Evolutionary conservation across 2,888 invertebrate genomes (phyloP).

Genomic region (Dryocosmus kuriphilus): DNA sequence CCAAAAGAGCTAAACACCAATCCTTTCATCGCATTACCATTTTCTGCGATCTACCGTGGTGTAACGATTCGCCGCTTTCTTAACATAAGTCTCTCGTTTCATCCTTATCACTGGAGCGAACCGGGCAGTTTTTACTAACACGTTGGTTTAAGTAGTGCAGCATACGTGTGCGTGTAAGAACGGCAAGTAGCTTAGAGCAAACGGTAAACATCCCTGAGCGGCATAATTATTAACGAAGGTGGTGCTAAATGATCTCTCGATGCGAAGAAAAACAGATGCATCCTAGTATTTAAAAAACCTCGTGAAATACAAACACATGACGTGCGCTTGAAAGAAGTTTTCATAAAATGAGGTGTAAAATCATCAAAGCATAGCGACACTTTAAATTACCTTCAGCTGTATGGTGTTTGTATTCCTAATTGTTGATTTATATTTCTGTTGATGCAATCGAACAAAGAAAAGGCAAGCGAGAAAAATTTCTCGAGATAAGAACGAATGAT

Average conservation of each 20-base stretch:
- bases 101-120: slow-evolving; percentile 46
- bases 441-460: slow-evolving; percentile 1
- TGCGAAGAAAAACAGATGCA: neutral
- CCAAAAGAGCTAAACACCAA: slow-evolving; percentile 1
- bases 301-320: slow-evolving; percentile 3
- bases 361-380: slow-evolving; percentile 12
- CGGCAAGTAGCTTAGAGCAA: slow-evolving; percentile 46
- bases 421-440: too few relatives aligned
- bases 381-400: slow-evolving; percentile 8
- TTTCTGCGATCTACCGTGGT: slow-evolving; percentile 43
- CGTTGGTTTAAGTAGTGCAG: slow-evolving; percentile 38
- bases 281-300: neutral
- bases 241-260: slow-evolving; percentile 48
- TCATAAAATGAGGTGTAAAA: neutral
- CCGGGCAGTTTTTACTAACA: slow-evolving; percentile 57
- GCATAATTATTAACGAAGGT: slow-evolving; percentile 54
- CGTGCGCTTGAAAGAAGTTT: slow-evolving; percentile 4
- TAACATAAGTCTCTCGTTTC: slow-evolving; percentile 49
- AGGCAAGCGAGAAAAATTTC: slow-evolving; percentile 7
- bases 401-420: neutral
- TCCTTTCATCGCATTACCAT: neutral
- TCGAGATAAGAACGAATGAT: slow-evolving; percentile 10
- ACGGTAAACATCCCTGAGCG: slow-evolving; percentile 47
- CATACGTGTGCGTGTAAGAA: slow-evolving; percentile 43
- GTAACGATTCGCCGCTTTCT: slow-evolving; percentile 49